Conservation (phyloP, 2,113 vertebrate species). For the Equus przewalskii region DNA sequence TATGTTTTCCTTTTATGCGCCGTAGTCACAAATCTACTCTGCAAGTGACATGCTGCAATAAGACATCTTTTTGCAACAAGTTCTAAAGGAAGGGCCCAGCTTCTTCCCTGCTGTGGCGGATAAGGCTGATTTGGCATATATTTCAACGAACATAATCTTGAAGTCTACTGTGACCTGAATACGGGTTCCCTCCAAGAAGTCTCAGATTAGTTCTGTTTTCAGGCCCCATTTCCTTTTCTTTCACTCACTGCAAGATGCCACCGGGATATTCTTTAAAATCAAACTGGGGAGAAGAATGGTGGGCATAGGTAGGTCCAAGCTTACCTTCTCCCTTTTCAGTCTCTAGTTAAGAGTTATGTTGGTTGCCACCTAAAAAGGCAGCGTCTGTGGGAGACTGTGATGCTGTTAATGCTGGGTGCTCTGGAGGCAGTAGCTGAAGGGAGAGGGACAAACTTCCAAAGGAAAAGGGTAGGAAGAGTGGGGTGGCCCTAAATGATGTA, state of each 20-base stretch:
- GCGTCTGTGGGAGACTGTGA: neutral
- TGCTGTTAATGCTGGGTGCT: neutral
- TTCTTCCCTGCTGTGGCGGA: neutral
- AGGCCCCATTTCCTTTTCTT: neutral
- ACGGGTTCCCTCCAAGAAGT: neutral
- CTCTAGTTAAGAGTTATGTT: neutral
- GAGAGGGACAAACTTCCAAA: neutral
- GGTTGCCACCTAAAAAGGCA: neutral
- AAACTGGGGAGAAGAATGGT: neutral
- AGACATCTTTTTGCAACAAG: constrained; percentile 5
- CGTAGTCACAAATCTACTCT: neutral
- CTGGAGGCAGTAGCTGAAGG: neutral
- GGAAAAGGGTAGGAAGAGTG: neutral
- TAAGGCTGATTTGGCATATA: neutral
- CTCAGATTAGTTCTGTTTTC: neutral
- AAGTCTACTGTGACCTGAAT: neutral
- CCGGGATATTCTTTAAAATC: neutral
- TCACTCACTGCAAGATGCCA: neutral
- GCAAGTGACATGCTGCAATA: neutral
- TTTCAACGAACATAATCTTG: neutral
- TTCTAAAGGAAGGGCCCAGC: neutral
- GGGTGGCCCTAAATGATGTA: neutral
- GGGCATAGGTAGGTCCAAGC: neutral
- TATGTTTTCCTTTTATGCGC: neutral
- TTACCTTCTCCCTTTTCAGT: neutral